These are phyloP conservation scores for Cerceris ruficornis DNA, from an alignment of 2,888 invertebrate genomes.

Conservation along the genomic window DNA sequence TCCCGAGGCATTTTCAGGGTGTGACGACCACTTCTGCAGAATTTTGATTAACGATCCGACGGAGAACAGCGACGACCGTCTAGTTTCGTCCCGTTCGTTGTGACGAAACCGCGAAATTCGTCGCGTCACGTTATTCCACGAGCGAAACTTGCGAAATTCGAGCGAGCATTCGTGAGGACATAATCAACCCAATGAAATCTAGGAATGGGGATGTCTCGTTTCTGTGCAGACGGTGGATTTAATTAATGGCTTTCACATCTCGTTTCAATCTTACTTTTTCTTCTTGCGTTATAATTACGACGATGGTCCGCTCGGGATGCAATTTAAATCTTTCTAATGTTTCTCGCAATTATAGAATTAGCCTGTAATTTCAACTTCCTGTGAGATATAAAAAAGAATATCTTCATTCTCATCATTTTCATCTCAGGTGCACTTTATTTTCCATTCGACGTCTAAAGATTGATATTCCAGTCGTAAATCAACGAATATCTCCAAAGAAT, in stretches of 20 bases:
- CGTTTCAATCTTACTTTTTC: constrained; percentile 25
- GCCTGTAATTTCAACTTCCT: no score
- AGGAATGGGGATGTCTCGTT: not conserved
- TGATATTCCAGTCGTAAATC: no score
- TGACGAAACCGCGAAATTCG: constrained; percentile 30
- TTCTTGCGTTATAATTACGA: constrained; percentile 23
- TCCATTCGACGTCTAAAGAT: no score
- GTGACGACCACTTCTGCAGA: constrained; percentile 14
- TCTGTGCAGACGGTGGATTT: constrained; percentile 10
- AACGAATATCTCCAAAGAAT: no score
- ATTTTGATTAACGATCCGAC: constrained; percentile 43
- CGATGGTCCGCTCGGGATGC: not conserved
- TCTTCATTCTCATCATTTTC: no score
- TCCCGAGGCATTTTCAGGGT: constrained; percentile 15
- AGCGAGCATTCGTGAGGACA: constrained; percentile 10
- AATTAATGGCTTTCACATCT: constrained; percentile 40
- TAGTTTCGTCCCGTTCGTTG: not conserved
- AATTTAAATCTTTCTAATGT: not conserved
- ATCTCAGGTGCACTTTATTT: no score
- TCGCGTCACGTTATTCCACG: constrained; percentile 5
- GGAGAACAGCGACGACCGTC: no score
- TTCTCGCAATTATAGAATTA: not conserved
- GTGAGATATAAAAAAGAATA: no score
- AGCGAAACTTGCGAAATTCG: constrained; percentile 32
- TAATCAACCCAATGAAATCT: constrained; percentile 14